These are phyloP conservation scores for Penaeus japonicus DNA, from an alignment of 1,140 invertebrate species.

Conservation along the genomic window DNA sequence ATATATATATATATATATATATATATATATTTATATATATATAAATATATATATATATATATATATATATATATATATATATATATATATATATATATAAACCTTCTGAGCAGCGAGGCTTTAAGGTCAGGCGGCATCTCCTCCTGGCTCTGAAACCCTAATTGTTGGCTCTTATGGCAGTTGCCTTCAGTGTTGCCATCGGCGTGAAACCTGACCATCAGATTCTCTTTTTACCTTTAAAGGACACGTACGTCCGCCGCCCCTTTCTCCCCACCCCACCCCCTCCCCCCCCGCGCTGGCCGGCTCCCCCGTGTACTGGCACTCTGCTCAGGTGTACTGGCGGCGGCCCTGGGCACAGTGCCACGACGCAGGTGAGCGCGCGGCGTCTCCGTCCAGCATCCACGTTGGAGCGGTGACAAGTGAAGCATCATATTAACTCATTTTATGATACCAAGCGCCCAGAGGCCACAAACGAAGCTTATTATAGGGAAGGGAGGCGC, in stretches of 20 bases:
- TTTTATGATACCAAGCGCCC: constrained; percentile 42
- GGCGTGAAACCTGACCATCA: not conserved
- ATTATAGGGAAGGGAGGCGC: constrained; percentile 38
- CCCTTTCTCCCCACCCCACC: too few species aligned
- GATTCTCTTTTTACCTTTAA: not conserved
- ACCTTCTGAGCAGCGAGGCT: not conserved
- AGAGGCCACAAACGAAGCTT: constrained; percentile 43
- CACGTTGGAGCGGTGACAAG: constrained; percentile 2
- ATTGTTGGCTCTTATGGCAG: constrained; percentile 17
- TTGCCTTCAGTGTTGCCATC: not conserved
- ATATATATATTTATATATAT: constrained; percentile 27
- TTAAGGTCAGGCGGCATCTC: not conserved
- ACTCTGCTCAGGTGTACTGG: too few species aligned
- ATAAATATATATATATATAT: constrained; percentile 32
- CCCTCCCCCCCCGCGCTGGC: too few species aligned
- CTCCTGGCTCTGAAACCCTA: constrained; percentile 1
- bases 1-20: not conserved
- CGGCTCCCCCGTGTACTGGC: too few species aligned
- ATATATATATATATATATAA: constrained; percentile 23
- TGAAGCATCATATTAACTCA: constrained; percentile 49
- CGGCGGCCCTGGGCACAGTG: too few species aligned
- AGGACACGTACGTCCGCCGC: not conserved
- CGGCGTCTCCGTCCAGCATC: too few species aligned
- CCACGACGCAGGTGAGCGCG: too few species aligned
- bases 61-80: constrained; percentile 28